Percentiles rank a stretch among this genome's conserved stretches.
phyloP scores from a whole-genome alignment of 2,888 invertebrate species.

The Gasteruption jaculator region DNA sequence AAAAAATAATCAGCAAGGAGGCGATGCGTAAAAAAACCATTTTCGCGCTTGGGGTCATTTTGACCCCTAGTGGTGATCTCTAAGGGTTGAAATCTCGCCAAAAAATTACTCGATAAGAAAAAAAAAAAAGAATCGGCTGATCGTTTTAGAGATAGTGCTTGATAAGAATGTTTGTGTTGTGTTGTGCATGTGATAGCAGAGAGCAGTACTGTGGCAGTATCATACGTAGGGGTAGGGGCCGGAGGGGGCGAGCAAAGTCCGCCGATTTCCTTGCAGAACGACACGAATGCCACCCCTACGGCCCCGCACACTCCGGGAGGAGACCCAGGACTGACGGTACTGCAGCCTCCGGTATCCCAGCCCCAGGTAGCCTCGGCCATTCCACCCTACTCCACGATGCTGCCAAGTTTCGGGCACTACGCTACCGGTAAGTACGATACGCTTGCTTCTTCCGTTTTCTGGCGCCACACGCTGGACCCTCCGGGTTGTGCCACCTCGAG shows the following conservation, averaged over 20 bases:
- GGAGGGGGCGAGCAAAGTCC: slow-evolving; percentile 49
- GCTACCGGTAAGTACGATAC: slow-evolving; percentile 59
- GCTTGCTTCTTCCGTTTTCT: slow-evolving; percentile 21
- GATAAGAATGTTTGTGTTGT: slow-evolving; percentile 50
- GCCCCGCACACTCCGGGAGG: slow-evolving; percentile 47
- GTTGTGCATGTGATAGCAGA: slow-evolving; percentile 49
- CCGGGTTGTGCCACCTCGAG: neutral
- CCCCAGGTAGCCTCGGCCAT: slow-evolving; percentile 50
- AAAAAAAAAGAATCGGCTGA: no score
- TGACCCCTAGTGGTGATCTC: no score
- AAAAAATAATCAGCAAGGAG: no score
- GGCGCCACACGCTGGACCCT: slow-evolving; percentile 13
- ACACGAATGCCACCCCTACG: slow-evolving; percentile 49
- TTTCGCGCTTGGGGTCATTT: no score
- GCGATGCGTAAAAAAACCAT: no score
- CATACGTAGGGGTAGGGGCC: slow-evolving; percentile 48
- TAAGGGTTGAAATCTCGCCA: neutral
- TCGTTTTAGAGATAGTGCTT: slow-evolving; percentile 47
- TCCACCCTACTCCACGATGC: slow-evolving; percentile 61
- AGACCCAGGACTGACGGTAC: slow-evolving; percentile 54
- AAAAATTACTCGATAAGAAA: slow-evolving; percentile 10
- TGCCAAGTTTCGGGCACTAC: slow-evolving; percentile 68
- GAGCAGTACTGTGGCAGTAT: slow-evolving; percentile 48
- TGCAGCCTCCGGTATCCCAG: slow-evolving; percentile 59
- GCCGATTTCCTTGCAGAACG: slow-evolving; percentile 47